Evolutionary conservation across 2,888 invertebrate species (phyloP).

Genomic region (Pimpla rufipes): DNA sequence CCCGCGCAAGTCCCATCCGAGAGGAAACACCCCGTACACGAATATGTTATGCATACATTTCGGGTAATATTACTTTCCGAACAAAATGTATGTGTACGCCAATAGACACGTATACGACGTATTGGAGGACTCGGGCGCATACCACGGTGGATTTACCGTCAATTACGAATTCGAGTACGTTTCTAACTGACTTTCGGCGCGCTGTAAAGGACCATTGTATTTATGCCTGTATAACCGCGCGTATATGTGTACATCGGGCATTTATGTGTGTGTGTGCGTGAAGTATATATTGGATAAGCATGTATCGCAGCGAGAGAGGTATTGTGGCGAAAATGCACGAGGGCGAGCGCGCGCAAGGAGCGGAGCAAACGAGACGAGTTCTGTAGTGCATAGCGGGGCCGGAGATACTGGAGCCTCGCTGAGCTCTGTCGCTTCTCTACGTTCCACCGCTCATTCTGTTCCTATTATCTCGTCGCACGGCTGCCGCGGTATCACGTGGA

Average conservation of each 20-base stretch:
- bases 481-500: constrained; percentile 2
- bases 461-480: constrained; percentile 6
- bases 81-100: no score
- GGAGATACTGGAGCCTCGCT: background rate
- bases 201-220: constrained; percentile 1
- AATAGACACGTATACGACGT: no score
- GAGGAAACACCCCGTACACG: no score
- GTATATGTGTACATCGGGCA: no score
- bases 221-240: background rate
- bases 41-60: no score
- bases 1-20: no score
- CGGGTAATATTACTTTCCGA: no score
- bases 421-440: constrained; percentile 4
- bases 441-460: constrained; percentile 13
- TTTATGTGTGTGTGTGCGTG: no score
- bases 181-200: background rate
- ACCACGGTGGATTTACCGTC: background rate
- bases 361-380: background rate
- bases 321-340: constrained; percentile 1
- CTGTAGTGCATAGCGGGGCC: background rate
- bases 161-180: background rate
- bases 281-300: background rate
- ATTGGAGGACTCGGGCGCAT: background rate
- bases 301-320: background rate
- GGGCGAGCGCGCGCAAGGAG: background rate